phyloP scores from a whole-genome alignment of 2,113 vertebrate genomes.

The Asarcornis scutulata region DNA sequence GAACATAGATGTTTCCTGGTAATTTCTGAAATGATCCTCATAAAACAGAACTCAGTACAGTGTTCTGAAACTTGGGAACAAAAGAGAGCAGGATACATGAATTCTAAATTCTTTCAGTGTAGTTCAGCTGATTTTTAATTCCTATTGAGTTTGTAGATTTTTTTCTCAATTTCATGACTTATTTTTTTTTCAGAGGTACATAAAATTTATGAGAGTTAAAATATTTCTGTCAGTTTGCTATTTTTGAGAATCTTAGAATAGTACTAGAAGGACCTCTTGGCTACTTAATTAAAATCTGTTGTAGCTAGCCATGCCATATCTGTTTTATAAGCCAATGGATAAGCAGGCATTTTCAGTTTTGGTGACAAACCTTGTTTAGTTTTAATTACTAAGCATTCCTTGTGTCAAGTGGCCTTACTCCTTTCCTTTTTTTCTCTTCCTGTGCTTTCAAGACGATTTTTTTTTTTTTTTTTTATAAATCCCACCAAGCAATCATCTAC shows the following conservation, averaged over 20 bases:
- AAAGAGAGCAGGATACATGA: neutral
- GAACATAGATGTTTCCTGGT: neutral
- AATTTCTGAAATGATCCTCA: neutral
- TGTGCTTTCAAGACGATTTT: neutral
- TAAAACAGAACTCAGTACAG: neutral
- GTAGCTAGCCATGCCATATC: rapidly evolving
- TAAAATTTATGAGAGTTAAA: neutral
- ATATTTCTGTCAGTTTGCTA: neutral
- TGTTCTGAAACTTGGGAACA: neutral
- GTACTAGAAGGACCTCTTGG: neutral
- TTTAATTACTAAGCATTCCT: neutral
- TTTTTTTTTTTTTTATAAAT: neutral
- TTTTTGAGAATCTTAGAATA: neutral
- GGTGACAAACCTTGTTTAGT: neutral
- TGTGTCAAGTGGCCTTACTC: neutral
- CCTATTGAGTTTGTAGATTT: neutral
- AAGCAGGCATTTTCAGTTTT: neutral
- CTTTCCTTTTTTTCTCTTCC: neutral
- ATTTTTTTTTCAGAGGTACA: neutral
- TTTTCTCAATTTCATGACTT: neutral
- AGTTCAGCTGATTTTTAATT: neutral
- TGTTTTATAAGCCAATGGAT: neutral
- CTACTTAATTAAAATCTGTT: neutral
- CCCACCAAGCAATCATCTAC: neutral
- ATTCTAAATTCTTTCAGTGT: neutral